Conservation (phyloP, 2,888 invertebrate species). For the Hololepta plana region DNA sequence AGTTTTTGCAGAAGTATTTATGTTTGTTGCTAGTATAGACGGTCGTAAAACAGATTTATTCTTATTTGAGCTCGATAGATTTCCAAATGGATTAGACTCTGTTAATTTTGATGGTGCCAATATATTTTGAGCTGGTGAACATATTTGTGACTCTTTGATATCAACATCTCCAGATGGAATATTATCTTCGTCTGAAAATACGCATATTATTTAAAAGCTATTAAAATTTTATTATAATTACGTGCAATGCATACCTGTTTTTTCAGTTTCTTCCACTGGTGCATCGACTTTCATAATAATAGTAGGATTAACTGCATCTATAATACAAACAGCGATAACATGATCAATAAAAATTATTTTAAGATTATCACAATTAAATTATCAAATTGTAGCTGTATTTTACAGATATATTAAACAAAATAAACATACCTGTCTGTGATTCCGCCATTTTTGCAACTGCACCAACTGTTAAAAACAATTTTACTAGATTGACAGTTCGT, state of each 20-base stretch:
- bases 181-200: slow-evolving; percentile 15
- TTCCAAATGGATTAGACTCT: slow-evolving; percentile 1
- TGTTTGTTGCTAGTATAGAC: slow-evolving; percentile 14
- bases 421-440: slow-evolving; percentile 12
- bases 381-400: not conserved
- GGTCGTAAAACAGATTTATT: slow-evolving; percentile 11
- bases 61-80: slow-evolving; percentile 5
- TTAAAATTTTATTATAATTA: slow-evolving; percentile 4
- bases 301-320: slow-evolving; percentile 15
- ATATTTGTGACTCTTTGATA: slow-evolving; percentile 14
- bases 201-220: too few species aligned
- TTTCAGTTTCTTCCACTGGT: slow-evolving; percentile 17
- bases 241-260: slow-evolving; percentile 17
- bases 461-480: too few species aligned
- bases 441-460: slow-evolving; percentile 10
- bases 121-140: slow-evolving; percentile 9
- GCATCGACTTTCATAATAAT: slow-evolving; percentile 24
- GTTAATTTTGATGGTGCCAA: slow-evolving; percentile 7
- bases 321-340: slow-evolving; percentile 6
- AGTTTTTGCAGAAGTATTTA: slow-evolving; percentile 11
- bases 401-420: slow-evolving; percentile 2
- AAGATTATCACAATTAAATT: too few species aligned
- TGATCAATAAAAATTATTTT: not conserved
- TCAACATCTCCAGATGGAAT: slow-evolving; percentile 14
- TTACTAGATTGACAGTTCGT: too few species aligned